phyloP scores from a whole-genome alignment of 2,113 vertebrate genomes.

The Platanista minor region DNA sequence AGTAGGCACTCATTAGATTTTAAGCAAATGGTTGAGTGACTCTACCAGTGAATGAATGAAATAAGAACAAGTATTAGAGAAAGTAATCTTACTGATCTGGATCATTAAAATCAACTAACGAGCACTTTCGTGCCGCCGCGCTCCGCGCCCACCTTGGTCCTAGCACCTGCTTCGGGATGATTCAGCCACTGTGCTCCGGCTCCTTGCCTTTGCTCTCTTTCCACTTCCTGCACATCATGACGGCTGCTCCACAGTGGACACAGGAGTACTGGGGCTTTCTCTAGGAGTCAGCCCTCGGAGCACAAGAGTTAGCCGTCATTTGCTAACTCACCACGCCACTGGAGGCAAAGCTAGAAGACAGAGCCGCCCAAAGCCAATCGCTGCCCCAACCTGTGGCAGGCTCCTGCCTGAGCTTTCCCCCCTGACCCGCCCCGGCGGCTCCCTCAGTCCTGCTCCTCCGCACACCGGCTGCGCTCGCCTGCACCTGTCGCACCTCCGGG shows the following conservation, averaged over 20 bases:
- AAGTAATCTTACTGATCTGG: not conserved
- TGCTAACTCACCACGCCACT: slow-evolving; percentile 68
- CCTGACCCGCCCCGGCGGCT: slow-evolving; percentile 30
- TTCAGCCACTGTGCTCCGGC: too few species aligned
- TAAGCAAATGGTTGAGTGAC: not conserved
- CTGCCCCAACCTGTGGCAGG: slow-evolving; percentile 76
- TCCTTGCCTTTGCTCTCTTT: too few species aligned
- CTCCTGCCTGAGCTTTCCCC: slow-evolving; percentile 61
- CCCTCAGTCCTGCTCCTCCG: slow-evolving; percentile 52
- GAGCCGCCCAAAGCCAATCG: slow-evolving; percentile 74
- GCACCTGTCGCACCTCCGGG: slow-evolving; percentile 55
- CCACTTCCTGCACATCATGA: too few species aligned
- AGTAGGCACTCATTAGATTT: not conserved
- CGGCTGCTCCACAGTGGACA: slow-evolving; percentile 58
- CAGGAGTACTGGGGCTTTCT: slow-evolving; percentile 35
- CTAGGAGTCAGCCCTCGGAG: slow-evolving; percentile 54
- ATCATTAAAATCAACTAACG: not conserved
- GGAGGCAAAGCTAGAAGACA: slow-evolving; percentile 78
- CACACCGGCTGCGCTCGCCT: not conserved
- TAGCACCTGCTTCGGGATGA: too few species aligned
- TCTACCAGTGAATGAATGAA: not conserved
- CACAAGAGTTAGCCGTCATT: slow-evolving; percentile 68
- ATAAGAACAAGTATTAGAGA: not conserved
- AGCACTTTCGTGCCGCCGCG: too few species aligned
- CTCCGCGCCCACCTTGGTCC: too few species aligned